These are phyloP conservation scores for Seladonia tumulorum DNA, from an alignment of 2,888 invertebrate genomes.

Conservation along the genomic window DNA sequence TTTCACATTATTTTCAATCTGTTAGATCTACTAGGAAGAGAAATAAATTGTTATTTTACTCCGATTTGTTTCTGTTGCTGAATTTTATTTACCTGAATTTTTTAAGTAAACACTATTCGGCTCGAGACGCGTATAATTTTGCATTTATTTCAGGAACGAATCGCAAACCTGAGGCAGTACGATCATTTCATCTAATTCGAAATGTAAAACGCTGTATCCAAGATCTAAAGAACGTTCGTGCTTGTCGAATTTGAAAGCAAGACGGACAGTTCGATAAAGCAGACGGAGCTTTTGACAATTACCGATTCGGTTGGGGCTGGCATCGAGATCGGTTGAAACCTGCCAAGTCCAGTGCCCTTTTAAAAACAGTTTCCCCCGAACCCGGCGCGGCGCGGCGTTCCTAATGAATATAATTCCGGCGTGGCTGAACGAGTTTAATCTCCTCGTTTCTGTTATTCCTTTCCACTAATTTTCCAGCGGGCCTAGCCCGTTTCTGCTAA, in stretches of 20 bases:
- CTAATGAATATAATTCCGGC: slow-evolving; percentile 45
- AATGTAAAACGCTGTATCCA: background rate
- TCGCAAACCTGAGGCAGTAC: background rate
- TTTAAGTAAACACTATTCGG: no score
- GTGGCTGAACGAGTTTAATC: slow-evolving; percentile 43
- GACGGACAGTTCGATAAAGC: background rate
- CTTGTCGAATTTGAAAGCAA: no score
- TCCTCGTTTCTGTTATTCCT: slow-evolving; percentile 46
- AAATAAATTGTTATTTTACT: no score
- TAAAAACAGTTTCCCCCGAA: slow-evolving; percentile 34
- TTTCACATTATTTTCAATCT: no score
- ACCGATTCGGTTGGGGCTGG: background rate
- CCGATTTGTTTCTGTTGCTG: no score
- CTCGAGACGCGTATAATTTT: no score
- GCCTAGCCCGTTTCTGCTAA: slow-evolving; percentile 7
- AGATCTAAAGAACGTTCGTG: background rate
- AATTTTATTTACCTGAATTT: no score
- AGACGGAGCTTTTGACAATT: background rate
- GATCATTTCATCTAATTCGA: background rate
- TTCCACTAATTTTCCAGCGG: slow-evolving; percentile 34
- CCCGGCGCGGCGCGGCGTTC: slow-evolving; percentile 15
- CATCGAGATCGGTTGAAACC: background rate
- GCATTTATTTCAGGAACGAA: no score
- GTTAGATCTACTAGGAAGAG: no score
- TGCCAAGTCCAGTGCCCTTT: background rate